Percentiles rank a stretch among this genome's conserved stretches.
phyloP scores from a whole-genome alignment of 92 coral and sea anemone genomes.

The Epizoanthus ramosus region DNA sequence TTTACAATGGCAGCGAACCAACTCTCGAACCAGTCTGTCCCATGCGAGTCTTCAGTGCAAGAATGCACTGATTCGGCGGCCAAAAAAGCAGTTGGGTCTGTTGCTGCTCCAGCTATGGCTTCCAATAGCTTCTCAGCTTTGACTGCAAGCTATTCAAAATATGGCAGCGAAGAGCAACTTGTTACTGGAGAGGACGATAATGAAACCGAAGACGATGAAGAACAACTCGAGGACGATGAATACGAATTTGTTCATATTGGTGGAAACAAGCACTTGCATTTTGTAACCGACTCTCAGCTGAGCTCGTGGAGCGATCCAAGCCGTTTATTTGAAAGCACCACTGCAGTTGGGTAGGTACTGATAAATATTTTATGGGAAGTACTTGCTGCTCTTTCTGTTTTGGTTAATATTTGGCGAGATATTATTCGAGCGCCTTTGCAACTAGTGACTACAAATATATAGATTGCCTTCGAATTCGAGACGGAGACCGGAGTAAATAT shows the following conservation, averaged over 20 bases:
- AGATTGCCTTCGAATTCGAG: too few relatives aligned
- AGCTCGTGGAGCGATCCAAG: slow-evolving; percentile 96
- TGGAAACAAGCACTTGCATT: slow-evolving; percentile 78
- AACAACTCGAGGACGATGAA: slow-evolving; percentile 64
- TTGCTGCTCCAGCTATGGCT: slow-evolving; percentile 17
- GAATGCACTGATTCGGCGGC: slow-evolving; percentile 39
- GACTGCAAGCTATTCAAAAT: slow-evolving; percentile 73
- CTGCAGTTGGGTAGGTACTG: slow-evolving; percentile 74
- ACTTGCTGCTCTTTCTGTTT: neutral
- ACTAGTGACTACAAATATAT: too few relatives aligned
- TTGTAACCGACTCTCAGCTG: slow-evolving; percentile 90
- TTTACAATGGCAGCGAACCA: slow-evolving; percentile 19
- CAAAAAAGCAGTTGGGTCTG: slow-evolving; percentile 1
- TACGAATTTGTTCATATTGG: slow-evolving; percentile 70
- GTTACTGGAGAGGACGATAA: slow-evolving; percentile 65
- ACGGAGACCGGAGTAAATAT: too few relatives aligned
- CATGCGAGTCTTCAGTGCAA: slow-evolving; percentile 38
- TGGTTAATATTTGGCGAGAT: neutral
- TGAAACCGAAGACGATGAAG: slow-evolving; percentile 57
- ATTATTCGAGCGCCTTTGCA: too few relatives aligned
- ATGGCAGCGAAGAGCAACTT: slow-evolving; percentile 81
- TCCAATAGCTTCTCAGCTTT: slow-evolving; percentile 37
- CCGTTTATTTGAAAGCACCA: slow-evolving; percentile 60
- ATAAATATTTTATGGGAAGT: slow-evolving; percentile 26
- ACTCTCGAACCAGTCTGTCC: slow-evolving; percentile 51